phyloP scores from a whole-genome alignment of 2,888 invertebrate species.

The Crepidodera aurea region DNA sequence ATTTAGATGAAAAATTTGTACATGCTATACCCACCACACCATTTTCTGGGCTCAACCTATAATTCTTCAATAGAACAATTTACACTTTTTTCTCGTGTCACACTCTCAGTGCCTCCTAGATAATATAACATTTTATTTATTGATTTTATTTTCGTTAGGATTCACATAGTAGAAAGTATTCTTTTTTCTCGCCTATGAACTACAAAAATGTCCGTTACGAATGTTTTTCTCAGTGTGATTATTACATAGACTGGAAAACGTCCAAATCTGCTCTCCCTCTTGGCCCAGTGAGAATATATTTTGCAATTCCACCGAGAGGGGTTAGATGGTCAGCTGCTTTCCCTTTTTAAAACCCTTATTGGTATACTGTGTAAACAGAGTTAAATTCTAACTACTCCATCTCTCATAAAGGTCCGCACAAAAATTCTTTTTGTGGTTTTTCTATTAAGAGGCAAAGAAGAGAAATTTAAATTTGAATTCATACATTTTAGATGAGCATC shows the following conservation, averaged over 20 bases:
- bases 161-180: too few relatives aligned
- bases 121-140: too few relatives aligned
- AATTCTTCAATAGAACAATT: too few relatives aligned
- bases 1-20: too few relatives aligned
- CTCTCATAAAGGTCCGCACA: conserved; percentile 24
- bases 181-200: too few relatives aligned
- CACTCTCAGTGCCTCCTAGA: too few relatives aligned
- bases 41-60: too few relatives aligned
- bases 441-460: conserved; percentile 11
- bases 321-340: conserved; percentile 58
- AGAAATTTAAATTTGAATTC: conserved; percentile 34
- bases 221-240: conserved; percentile 13
- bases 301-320: conserved; percentile 58
- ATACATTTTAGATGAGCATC: conserved; percentile 23
- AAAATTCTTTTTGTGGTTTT: conserved; percentile 22
- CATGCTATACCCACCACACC: too few relatives aligned
- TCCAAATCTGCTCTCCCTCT: conserved; percentile 32
- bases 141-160: too few relatives aligned
- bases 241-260: conserved; percentile 3
- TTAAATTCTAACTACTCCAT: conserved; percentile 38
- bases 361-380: conserved; percentile 63
- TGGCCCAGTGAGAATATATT: conserved; percentile 52
- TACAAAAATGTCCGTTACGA: too few relatives aligned
- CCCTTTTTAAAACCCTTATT: conserved; percentile 58
- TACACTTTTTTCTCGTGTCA: too few relatives aligned